phyloP scores from a whole-genome alignment of 2,113 vertebrate genomes.

The Lepus europaeus region DNA sequence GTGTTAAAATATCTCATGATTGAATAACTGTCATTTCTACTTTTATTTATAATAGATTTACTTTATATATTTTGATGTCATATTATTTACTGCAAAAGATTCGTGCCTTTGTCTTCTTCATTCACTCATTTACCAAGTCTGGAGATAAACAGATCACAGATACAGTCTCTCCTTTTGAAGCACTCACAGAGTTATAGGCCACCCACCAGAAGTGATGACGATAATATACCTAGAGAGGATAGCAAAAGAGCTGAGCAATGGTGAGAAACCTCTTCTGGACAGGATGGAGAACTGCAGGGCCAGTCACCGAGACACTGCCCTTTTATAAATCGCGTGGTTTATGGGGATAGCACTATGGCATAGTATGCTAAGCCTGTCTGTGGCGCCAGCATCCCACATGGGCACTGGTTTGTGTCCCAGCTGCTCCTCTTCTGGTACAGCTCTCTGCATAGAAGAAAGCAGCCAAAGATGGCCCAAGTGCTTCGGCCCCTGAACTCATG shows the following conservation, averaged over 20 bases:
- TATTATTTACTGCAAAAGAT: slow-evolving; percentile 57
- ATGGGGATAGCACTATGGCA: no score
- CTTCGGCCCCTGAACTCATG: no score
- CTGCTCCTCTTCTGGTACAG: no score
- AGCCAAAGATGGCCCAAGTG: no score
- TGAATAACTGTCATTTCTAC: slow-evolving; percentile 64
- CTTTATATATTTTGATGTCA: slow-evolving; percentile 66
- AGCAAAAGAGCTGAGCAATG: not conserved
- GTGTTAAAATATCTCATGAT: slow-evolving; percentile 71
- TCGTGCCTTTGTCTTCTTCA: slow-evolving; percentile 45
- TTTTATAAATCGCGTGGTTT: not conserved
- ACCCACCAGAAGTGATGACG: not conserved
- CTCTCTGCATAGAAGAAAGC: no score
- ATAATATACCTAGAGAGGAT: not conserved
- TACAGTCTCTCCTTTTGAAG: not conserved
- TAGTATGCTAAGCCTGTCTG: no score
- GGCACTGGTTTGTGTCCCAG: no score
- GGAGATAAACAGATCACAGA: slow-evolving; percentile 38
- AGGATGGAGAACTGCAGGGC: no score
- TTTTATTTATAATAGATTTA: slow-evolving; percentile 68
- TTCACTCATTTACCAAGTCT: slow-evolving; percentile 57
- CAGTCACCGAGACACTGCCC: not conserved
- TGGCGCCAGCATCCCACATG: no score
- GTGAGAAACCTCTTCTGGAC: not conserved
- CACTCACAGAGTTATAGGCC: not conserved